Conservation (phyloP, 2,797 vertebrate genomes). For the Coluber constrictor region DNA sequence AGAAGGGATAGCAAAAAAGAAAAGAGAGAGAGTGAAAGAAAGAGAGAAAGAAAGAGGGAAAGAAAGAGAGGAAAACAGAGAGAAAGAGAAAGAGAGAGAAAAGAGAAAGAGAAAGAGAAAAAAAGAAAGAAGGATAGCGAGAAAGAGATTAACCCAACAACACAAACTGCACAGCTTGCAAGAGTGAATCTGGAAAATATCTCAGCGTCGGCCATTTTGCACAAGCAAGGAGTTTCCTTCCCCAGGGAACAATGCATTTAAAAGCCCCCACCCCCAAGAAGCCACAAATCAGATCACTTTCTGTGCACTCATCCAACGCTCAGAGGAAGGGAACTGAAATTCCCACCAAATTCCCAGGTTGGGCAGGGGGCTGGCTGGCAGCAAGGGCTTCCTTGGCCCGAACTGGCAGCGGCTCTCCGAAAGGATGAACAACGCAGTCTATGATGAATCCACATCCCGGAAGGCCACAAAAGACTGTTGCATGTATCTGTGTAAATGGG, state of each 20-base stretch:
- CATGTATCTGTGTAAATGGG: not conserved
- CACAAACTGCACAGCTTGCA: conserved; percentile 77
- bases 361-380: not conserved
- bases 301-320: not conserved
- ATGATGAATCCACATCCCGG: not conserved
- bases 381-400: not conserved
- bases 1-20: too few species aligned
- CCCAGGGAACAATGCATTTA: not conserved
- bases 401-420: not conserved
- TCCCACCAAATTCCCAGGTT: not conserved
- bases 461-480: not conserved
- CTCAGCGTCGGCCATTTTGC: conserved; percentile 43
- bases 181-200: conserved; percentile 84
- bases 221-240: too few species aligned
- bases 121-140: conserved; percentile 1
- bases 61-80: not conserved
- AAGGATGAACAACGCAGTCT: not conserved
- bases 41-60: not conserved
- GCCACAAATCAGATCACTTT: not conserved
- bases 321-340: not conserved
- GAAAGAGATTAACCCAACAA: conserved; percentile 32
- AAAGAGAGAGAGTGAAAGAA: too few species aligned
- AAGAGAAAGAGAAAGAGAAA: not conserved
- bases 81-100: not conserved
- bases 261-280: not conserved